Percentiles rank a stretch among this genome's conserved stretches.
These are phyloP conservation scores for Cybosia mesomella DNA, from an alignment of 2,888 invertebrate genomes.

Conservation along the genomic window DNA sequence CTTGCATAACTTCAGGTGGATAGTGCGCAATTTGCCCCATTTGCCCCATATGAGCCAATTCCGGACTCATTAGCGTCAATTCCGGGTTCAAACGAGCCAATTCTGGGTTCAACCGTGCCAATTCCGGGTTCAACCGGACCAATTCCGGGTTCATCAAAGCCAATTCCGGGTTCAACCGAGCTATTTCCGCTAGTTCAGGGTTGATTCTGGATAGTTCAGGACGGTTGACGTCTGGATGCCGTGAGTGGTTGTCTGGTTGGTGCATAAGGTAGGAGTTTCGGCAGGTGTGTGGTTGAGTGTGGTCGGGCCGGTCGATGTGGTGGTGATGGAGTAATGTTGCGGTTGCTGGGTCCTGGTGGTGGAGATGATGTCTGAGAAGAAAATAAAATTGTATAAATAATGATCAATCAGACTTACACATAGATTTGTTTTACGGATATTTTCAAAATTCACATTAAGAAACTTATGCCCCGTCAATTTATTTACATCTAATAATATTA, in stretches of 20 bases:
- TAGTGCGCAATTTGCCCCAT: slow-evolving; percentile 56
- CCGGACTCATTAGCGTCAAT: slow-evolving; percentile 58
- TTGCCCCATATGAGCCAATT: slow-evolving; percentile 61
- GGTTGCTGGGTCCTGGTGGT: slow-evolving; percentile 79
- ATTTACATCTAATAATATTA: no score
- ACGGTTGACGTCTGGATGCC: slow-evolving; percentile 52
- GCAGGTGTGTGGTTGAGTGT: slow-evolving; percentile 70
- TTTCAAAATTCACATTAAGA: no score
- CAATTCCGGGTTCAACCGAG: slow-evolving; percentile 56
- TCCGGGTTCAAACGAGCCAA: slow-evolving; percentile 47
- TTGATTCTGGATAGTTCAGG: slow-evolving; percentile 45
- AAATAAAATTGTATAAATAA: neutral
- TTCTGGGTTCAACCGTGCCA: slow-evolving; percentile 45
- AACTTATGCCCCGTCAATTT: no score
- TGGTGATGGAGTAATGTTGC: slow-evolving; percentile 80
- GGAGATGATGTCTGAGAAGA: slow-evolving; percentile 73
- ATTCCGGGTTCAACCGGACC: slow-evolving; percentile 36
- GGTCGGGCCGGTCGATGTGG: slow-evolving; percentile 74
- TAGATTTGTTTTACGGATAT: no score
- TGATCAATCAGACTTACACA: no score
- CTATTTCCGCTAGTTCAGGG: slow-evolving; percentile 46
- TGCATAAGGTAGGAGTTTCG: slow-evolving; percentile 70
- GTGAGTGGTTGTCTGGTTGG: slow-evolving; percentile 39
- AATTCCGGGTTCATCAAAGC: slow-evolving; percentile 57
- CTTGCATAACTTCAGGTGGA: slow-evolving; percentile 56